Conservation (phyloP, 1,140 invertebrate species). For the Cephus cinctus region DNA sequence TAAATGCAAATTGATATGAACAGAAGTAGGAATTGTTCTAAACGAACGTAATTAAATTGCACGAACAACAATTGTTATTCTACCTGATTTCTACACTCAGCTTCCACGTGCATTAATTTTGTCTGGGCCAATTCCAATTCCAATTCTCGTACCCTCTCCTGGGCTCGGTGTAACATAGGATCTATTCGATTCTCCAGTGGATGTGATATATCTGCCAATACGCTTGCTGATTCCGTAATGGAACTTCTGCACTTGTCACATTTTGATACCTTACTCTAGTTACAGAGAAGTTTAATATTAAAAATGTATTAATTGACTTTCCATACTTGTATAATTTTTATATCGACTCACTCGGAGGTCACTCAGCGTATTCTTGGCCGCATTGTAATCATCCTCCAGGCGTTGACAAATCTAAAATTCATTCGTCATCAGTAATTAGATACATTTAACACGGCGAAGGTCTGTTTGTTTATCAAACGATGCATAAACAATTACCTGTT, state of each 20-base stretch:
- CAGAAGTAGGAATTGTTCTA: too few relatives aligned
- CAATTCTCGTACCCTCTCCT: slow-evolving; percentile 81
- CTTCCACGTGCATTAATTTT: slow-evolving; percentile 94
- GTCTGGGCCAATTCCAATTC: slow-evolving; percentile 95
- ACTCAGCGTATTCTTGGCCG: slow-evolving; percentile 59
- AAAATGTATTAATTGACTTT: slow-evolving; percentile 22
- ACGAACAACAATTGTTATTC: slow-evolving; percentile 6
- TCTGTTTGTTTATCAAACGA: too few relatives aligned
- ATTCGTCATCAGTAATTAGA: background rate
- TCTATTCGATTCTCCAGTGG: slow-evolving; percentile 41
- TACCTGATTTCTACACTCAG: slow-evolving; percentile 94
- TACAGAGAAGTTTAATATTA: slow-evolving; percentile 9
- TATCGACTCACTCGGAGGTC: slow-evolving; percentile 59
- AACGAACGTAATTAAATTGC: background rate
- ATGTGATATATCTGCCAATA: slow-evolving; percentile 36
- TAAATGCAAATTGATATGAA: slow-evolving; percentile 49
- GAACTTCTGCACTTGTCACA: slow-evolving; percentile 58
- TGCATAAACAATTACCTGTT: too few relatives aligned
- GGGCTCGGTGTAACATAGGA: slow-evolving; percentile 50
- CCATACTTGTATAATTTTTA: background rate
- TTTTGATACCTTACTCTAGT: slow-evolving; percentile 58
- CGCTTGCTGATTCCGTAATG: slow-evolving; percentile 37
- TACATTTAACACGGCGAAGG: slow-evolving; percentile 2
- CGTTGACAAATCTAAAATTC: slow-evolving; percentile 78
- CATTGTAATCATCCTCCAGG: slow-evolving; percentile 80